Conservation (phyloP, 2,797 vertebrate genomes). For the Pachyuromys duprasi region DNA sequence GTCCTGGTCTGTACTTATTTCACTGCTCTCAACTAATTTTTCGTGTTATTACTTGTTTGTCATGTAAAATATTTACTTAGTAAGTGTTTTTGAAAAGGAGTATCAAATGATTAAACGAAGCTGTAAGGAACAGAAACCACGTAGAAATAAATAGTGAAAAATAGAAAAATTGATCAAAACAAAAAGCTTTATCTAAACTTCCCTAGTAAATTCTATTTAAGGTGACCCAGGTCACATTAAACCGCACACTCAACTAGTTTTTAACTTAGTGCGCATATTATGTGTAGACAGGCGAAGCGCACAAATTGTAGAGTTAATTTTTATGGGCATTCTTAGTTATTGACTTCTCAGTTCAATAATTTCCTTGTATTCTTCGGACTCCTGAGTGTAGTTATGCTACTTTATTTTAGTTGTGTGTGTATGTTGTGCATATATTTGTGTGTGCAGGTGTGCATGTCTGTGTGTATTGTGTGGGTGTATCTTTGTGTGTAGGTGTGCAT, state of each 20-base stretch:
- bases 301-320: neutral
- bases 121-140: neutral
- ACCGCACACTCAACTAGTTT: no score
- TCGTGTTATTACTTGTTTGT: neutral
- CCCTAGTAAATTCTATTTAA: neutral
- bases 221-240: neutral
- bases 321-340: neutral
- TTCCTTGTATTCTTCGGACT: neutral
- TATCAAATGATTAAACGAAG: neutral
- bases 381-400: neutral
- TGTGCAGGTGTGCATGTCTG: neutral
- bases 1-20: neutral
- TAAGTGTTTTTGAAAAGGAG: conserved; percentile 1
- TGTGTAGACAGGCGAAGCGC: neutral
- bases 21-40: neutral
- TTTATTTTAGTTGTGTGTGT: neutral
- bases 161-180: conserved; percentile 9
- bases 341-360: neutral
- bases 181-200: neutral
- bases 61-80: neutral
- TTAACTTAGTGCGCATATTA: neutral
- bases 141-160: neutral
- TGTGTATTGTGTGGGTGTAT: neutral
- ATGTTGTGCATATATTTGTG: neutral
- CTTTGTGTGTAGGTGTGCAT: neutral